Conservation (phyloP, 2,113 vertebrate species). For the Pimephales promelas region DNA sequence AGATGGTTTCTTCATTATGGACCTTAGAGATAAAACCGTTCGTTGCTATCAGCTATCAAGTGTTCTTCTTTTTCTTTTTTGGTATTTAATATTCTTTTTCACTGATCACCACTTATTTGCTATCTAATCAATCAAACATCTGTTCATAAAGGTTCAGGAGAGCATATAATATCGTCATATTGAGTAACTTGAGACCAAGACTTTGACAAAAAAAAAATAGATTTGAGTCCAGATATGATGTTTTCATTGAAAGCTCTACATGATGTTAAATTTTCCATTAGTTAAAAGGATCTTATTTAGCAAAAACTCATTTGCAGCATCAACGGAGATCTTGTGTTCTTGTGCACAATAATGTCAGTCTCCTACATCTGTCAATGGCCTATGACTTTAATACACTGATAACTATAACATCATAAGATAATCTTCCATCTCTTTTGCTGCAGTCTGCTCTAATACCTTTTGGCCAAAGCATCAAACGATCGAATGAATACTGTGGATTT, state of each 20-base stretch:
- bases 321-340: neutral
- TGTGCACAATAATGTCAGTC: neutral
- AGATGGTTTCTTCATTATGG: neutral
- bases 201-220: neutral
- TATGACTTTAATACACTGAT: conserved; percentile 17
- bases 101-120: neutral
- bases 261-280: neutral
- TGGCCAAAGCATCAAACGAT: conserved; percentile 19
- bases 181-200: too few relatives aligned
- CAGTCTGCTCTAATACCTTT: neutral
- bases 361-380: neutral
- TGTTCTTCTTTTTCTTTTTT: neutral
- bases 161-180: neutral
- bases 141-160: neutral
- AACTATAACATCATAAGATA: neutral
- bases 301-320: neutral
- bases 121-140: neutral
- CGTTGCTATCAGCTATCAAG: neutral
- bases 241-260: neutral
- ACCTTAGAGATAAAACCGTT: neutral
- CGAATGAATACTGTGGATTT: conserved; percentile 12
- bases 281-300: neutral
- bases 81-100: neutral
- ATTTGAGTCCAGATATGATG: too few relatives aligned
- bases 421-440: too few relatives aligned